Percentiles rank a stretch among this genome's conserved stretches.
Evolutionary conservation across 2,888 invertebrate genomes (phyloP).

Genomic region (Harpagoxenus sublaevis): DNA sequence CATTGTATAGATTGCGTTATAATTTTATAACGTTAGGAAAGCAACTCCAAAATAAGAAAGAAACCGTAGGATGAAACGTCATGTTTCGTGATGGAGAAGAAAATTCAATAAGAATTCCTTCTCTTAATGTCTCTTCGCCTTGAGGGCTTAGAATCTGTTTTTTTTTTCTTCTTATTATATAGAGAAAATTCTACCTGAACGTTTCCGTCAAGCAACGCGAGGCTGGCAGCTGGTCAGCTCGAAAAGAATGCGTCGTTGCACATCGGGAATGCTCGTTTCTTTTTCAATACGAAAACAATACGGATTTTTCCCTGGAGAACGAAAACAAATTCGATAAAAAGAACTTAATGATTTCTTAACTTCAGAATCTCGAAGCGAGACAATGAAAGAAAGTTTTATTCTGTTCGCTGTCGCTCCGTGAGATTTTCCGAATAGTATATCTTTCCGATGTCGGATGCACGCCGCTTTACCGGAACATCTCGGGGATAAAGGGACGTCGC

Average conservation of each 20-base stretch:
- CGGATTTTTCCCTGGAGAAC: not conserved
- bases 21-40: not conserved
- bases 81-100: not conserved
- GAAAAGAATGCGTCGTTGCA: constrained; percentile 8
- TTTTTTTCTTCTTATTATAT: not conserved
- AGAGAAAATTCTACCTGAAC: constrained; percentile 8
- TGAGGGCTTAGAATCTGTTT: not conserved
- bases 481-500: not conserved
- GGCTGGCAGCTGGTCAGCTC: not conserved
- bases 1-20: not conserved
- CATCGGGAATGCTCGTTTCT: not conserved
- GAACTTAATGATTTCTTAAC: not conserved
- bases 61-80: not conserved
- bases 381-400: not conserved
- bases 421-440: not conserved
- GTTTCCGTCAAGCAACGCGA: not conserved
- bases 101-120: not conserved
- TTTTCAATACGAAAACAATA: not conserved
- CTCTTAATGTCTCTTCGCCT: not conserved
- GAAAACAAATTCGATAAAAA: not conserved
- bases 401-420: not conserved
- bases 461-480: not conserved
- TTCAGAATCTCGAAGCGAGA: not conserved
- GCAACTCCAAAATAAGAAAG: not conserved
- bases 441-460: too few relatives aligned